Evolutionary conservation across 2,113 vertebrate species (phyloP), one percentile per base, ranked within the genome.

Genomic region (Manacus vitellinus): DNA sequence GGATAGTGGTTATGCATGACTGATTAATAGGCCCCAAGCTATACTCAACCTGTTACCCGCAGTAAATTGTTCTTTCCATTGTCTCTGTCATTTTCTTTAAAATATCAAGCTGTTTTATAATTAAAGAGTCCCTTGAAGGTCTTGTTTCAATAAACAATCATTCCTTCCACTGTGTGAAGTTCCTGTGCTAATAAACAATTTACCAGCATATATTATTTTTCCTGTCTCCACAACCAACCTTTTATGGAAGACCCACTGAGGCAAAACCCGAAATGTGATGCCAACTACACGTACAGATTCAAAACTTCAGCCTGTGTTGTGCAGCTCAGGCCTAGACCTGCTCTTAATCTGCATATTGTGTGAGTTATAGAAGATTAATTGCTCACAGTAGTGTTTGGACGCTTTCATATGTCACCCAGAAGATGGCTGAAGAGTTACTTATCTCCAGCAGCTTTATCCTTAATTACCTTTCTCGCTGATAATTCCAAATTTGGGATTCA

Each of bases 31-130:
- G 79, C 95, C 94, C 70, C 73, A 28, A 96, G 95, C 93, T 91
- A 71, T 67, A 86, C 86, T 94, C 91, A 97, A 97, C 95, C 88
- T 95, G 94, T 80, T 77, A 89, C 91, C 86, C 94, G 63, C 43
- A 89, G 68, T 74, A 95, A 97, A 95, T 95, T 59, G 89, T 89
- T 94, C 91, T 94, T 95, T 81, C 72, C 59, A 43, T 63, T 77
- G 59, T 56, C 59, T 89, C 46, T 95, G 85, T 95, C 89, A 74
- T 95, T 91, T 84, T 78, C 95, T 89, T 95, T 97, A 92, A 94
- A 94, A 96, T 41, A 95, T 89, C 95, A 97, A 95, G 96, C 94
- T 96, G 91, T 63, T 97, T 95, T 74, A 95, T 95, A 97, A 97
- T 96, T 95, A 97, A 95, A 89, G 93, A 92, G 56, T 94, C 84